phyloP scores from a whole-genome alignment of 2,113 vertebrate species.

The Cyanoramphus novaezelandiae region DNA sequence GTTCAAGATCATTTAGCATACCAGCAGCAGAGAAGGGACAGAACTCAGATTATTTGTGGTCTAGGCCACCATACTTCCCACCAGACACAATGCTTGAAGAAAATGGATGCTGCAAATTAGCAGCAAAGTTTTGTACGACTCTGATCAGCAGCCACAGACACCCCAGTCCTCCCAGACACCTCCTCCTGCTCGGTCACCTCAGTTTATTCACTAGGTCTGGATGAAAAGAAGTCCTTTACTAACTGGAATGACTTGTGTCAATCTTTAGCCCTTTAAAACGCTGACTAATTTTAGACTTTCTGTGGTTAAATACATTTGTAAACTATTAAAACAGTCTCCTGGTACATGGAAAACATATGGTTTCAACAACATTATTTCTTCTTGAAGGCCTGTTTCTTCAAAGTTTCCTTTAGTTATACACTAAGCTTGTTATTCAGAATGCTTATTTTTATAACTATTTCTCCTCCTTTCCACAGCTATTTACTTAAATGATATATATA shows the following conservation, averaged over 20 bases:
- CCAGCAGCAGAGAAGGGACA: neutral
- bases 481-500: slow-evolving; percentile 29
- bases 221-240: slow-evolving; percentile 56
- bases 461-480: slow-evolving; percentile 41
- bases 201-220: slow-evolving; percentile 25
- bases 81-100: neutral
- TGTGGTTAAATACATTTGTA: slow-evolving; percentile 68
- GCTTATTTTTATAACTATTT: slow-evolving; percentile 48
- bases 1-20: neutral
- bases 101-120: neutral
- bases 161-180: neutral
- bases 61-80: neutral
- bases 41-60: neutral
- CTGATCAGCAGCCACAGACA: neutral
- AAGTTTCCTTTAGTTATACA: slow-evolving; percentile 40
- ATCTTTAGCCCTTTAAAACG: slow-evolving; percentile 54
- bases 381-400: slow-evolving; percentile 43
- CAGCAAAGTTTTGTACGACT: neutral
- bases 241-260: slow-evolving; percentile 62
- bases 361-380: slow-evolving; percentile 64
- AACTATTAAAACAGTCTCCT: slow-evolving; percentile 59
- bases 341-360: slow-evolving; percentile 66
- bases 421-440: slow-evolving; percentile 23
- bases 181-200: slow-evolving; percentile 29
- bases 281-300: slow-evolving; percentile 72